phyloP scores from a whole-genome alignment of 2,888 invertebrate species.

The Eupithecia subfuscata region DNA sequence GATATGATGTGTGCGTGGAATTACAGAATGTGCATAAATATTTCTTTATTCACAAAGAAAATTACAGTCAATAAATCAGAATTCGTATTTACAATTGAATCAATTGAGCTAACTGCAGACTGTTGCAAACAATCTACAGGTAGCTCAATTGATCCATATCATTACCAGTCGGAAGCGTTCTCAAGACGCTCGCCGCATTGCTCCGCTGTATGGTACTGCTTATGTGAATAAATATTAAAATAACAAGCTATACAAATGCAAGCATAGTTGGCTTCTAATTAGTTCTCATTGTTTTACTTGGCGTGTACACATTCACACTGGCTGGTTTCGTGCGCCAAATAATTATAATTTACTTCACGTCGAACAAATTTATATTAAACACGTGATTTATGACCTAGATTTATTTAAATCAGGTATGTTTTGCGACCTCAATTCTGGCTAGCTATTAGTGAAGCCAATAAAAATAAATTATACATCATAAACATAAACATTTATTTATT shows the following conservation, averaged over 20 bases:
- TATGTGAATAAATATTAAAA: background rate
- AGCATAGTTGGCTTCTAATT: slow-evolving; percentile 44
- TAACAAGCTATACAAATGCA: slow-evolving; percentile 6
- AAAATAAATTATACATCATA: background rate
- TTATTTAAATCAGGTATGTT: background rate
- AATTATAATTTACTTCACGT: slow-evolving; percentile 6
- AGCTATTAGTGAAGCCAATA: background rate
- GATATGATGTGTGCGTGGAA: no score
- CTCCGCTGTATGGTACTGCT: no score
- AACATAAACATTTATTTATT: no score
- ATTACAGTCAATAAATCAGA: no score
- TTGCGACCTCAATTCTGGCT: background rate
- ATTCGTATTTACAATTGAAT: no score
- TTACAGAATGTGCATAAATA: no score
- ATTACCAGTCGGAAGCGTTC: no score
- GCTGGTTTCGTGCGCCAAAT: slow-evolving; percentile 6
- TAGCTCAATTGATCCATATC: no score
- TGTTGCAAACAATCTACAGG: no score
- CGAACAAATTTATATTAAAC: slow-evolving; percentile 1
- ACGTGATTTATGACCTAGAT: slow-evolving; percentile 13
- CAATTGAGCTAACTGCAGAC: no score
- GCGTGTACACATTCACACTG: slow-evolving; percentile 43
- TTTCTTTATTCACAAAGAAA: no score
- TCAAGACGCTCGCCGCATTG: no score
- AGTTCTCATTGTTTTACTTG: slow-evolving; percentile 41